Base-by-base conservation (phyloP, 1,140 invertebrate genomes). In the Pachypsylla venusta region DNA sequence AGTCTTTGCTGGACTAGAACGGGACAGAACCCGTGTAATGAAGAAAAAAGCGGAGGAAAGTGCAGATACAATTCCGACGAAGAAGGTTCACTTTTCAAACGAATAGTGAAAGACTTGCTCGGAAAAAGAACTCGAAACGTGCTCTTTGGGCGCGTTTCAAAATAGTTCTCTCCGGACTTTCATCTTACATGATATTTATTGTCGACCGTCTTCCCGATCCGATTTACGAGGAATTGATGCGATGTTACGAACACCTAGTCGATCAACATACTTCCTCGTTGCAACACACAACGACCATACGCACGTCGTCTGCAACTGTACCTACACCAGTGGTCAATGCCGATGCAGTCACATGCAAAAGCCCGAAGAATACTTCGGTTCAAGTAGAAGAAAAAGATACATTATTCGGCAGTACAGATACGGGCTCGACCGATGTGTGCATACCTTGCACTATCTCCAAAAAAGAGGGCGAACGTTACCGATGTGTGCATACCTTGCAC, bases 381-480 rank as follows among this genome's bases (percentile, higher is more conserved):
- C n/a, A 22, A 3, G 7, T 22, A 7, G n/a, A 3, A 5, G 4
- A 4, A 48, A 48, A 48, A 4, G 42, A n/a, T 48, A n/a, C 4
- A 22, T 48, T 48, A 19, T 48, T 48, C 42, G 42, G n/a, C 42
- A 48, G n/a, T 48, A 48, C n/a, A 48, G 42, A 48, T 48, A 19
- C 16, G 42, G 42, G 4, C n/a, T n/a, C 7, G 7, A 48, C 16
- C 42, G 42, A n/a, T 4, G 4, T 22, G 16, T 3, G 7, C 16
- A 48, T 48, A 48, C 42, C 42, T 19, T 48, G 42, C 42, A 5
- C 42, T 48, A 48, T 48, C n/a, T 48, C 42, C 42, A 48, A 48
- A 48, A 48, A 19, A 19, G 4, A 5, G 42, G 42, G 42, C 42
- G 42, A 48, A 4, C 4, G n/a, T n/a, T n/a, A n/a, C n/a, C n/a